phyloP scores from a whole-genome alignment of 1,140 invertebrate genomes.

The Drosophila burlai region DNA sequence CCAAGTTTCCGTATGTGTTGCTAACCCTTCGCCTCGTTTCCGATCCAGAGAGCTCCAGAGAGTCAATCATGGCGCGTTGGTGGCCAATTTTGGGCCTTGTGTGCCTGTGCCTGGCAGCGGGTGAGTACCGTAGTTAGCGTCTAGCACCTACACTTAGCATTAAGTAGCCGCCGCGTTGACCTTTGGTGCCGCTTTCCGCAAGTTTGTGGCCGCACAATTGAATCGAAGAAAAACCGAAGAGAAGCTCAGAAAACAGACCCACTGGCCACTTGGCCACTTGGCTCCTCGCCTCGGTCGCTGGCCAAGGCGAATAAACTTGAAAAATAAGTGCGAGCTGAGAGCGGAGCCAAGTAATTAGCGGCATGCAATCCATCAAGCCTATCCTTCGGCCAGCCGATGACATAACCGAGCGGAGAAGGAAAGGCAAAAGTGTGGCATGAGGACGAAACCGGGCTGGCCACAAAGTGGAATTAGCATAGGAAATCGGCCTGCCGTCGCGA shows the following conservation, averaged over 20 bases:
- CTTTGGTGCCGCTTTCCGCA: slow-evolving; percentile 65
- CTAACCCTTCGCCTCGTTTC: slow-evolving; percentile 43
- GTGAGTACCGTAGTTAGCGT: slow-evolving; percentile 68
- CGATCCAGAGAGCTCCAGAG: slow-evolving; percentile 60
- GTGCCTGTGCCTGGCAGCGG: slow-evolving; percentile 70
- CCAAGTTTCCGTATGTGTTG: slow-evolving; percentile 32
- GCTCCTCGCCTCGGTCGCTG: slow-evolving; percentile 49
- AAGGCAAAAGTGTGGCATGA: slow-evolving; percentile 67
- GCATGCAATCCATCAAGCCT: slow-evolving; percentile 52
- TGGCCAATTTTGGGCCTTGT: slow-evolving; percentile 76
- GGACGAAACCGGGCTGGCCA: slow-evolving; percentile 61
- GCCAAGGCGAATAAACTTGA: slow-evolving; percentile 73
- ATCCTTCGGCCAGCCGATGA: slow-evolving; percentile 34
- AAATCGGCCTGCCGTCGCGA: slow-evolving; percentile 42
- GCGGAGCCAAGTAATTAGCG: slow-evolving; percentile 57
- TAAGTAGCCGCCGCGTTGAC: slow-evolving; percentile 60
- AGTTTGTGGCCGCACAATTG: slow-evolving; percentile 38
- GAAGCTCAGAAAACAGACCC: slow-evolving; percentile 6
- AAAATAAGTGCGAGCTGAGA: slow-evolving; percentile 18
- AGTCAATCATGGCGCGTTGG: slow-evolving; percentile 77
- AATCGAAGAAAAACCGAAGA: slow-evolving; percentile 17
- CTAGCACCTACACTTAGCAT: slow-evolving; percentile 19
- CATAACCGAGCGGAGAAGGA: slow-evolving; percentile 30
- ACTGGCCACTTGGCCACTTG: neutral
- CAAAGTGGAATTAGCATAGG: slow-evolving; percentile 69